Base-by-base conservation (phyloP, 2,797 vertebrate genomes). In the Melanotaenia maccullochi region DNA sequence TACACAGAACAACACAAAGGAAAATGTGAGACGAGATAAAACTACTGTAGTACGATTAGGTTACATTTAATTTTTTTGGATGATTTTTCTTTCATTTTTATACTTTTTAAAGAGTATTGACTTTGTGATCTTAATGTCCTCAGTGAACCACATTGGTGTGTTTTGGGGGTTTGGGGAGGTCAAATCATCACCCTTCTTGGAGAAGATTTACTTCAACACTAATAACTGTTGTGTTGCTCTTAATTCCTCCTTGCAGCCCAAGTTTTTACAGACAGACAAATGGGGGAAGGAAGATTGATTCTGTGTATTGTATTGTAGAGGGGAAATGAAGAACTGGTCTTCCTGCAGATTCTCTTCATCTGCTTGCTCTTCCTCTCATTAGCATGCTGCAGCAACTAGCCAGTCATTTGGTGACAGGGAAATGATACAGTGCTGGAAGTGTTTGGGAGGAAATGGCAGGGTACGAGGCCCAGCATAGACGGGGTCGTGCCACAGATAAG, bases 361-460 rank as follows among this genome's bases (percentile, higher is more conserved):
- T 95, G 82, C 94, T 92, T 95, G 86, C 93, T 94, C 96, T 97
- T 97, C 96, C 95, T 95, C 96, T 96, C 96, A 97, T 95, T 95
- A 96, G 82, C 81, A 49, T 60, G 4, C 93, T 75, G 90, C 93
- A 32, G 94, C 94, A 95, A 93, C 95, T 94, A 97, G 96, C 96
- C 96, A 96, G 94, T 96, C 95, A 97, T 97, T 96, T 97, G 94
- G 94, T 96, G 97, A 98, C 97, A 95, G 95, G 96, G 95, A 99
- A 98, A 99, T 99, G 95, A 99, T 97, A 98, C 94, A 93, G 95
- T 96, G 95, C 95, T 92, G 90, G 93, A 87, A 57, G 93, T 94
- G 95, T 96, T 95, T 95, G 94, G 95, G 95, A 97, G 96, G 96
- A 99, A 99, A 98, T 97, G 96, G 96, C 96, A 96, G 96, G 96